phyloP scores from a whole-genome alignment of 2,888 invertebrate genomes.

The Mythimna loreyi region DNA sequence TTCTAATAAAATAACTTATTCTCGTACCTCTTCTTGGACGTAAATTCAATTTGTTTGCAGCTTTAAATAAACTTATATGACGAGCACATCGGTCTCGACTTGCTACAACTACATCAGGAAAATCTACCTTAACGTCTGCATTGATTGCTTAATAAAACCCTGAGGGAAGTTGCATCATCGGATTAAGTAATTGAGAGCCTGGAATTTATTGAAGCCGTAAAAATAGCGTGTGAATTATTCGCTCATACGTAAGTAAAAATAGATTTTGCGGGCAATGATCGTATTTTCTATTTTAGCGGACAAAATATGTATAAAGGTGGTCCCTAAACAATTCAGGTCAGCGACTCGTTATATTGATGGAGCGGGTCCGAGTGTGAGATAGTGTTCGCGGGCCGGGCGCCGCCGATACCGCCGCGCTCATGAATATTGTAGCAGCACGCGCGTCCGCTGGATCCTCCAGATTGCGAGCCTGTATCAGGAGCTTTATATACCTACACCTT shows the following conservation, averaged over 20 bases:
- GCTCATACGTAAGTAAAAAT: constrained; percentile 48
- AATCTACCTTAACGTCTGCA: constrained; percentile 8
- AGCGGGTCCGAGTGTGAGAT: constrained; percentile 80
- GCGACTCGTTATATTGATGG: constrained; percentile 83
- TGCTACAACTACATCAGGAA: constrained; percentile 9
- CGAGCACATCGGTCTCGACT: constrained; percentile 8
- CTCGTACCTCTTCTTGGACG: constrained; percentile 25
- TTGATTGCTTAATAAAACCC: constrained; percentile 38
- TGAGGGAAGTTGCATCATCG: constrained; percentile 16
- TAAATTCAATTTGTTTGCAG: constrained; percentile 51
- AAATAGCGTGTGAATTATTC: constrained; percentile 46
- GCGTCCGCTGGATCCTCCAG: constrained; percentile 77
- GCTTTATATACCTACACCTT: constrained; percentile 73
- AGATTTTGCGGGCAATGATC: constrained; percentile 58
- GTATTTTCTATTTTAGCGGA: constrained; percentile 63
- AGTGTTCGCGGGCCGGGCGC: constrained; percentile 71
- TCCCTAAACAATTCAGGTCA: constrained; percentile 82
- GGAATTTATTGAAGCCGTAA: constrained; percentile 32
- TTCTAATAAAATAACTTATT: constrained; percentile 40
- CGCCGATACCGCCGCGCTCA: constrained; percentile 75
- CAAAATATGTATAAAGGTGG: constrained; percentile 74
- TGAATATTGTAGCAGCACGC: constrained; percentile 84
- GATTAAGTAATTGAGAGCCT: constrained; percentile 25
- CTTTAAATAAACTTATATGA: constrained; percentile 38
- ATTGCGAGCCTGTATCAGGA: constrained; percentile 76